Evolutionary conservation across 2,797 vertebrate genomes (phyloP).

Genomic region (Remorina albescens): DNA sequence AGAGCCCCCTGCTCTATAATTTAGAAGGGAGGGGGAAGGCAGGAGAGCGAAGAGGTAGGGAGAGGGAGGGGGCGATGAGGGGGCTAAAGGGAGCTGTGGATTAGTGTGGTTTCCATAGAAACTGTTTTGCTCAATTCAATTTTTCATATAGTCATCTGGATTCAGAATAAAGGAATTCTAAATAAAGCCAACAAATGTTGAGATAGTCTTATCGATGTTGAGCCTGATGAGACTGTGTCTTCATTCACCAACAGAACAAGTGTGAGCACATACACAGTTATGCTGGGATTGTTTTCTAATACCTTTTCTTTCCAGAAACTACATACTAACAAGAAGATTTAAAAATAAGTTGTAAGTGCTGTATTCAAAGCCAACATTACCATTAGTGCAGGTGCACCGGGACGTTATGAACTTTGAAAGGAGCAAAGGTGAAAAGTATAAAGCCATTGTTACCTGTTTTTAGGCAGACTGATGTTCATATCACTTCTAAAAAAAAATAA

Average conservation of each 20-base stretch:
- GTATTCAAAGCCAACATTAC: neutral
- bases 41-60: slow-evolving; percentile 14
- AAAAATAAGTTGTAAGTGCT: neutral
- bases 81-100: slow-evolving; percentile 22
- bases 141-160: slow-evolving; percentile 15
- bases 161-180: slow-evolving; percentile 22
- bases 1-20: slow-evolving; percentile 51
- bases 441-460: no score
- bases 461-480: no score
- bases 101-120: slow-evolving; percentile 57
- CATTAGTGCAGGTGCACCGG: neutral
- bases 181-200: slow-evolving; percentile 25
- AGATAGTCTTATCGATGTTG: slow-evolving; percentile 2
- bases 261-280: neutral
- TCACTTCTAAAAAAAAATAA: no score
- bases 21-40: slow-evolving; percentile 35
- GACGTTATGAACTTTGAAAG: no score
- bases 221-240: slow-evolving; percentile 5
- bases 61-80: slow-evolving; percentile 12
- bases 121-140: slow-evolving; percentile 40
- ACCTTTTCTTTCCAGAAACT: no score
- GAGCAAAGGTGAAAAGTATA: no score
- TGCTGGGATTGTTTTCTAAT: neutral
- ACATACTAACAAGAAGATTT: neutral
- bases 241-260: neutral